Evolutionary conservation across 2,113 vertebrate genomes (phyloP).

Genomic region (Mastomys natalensis): DNA sequence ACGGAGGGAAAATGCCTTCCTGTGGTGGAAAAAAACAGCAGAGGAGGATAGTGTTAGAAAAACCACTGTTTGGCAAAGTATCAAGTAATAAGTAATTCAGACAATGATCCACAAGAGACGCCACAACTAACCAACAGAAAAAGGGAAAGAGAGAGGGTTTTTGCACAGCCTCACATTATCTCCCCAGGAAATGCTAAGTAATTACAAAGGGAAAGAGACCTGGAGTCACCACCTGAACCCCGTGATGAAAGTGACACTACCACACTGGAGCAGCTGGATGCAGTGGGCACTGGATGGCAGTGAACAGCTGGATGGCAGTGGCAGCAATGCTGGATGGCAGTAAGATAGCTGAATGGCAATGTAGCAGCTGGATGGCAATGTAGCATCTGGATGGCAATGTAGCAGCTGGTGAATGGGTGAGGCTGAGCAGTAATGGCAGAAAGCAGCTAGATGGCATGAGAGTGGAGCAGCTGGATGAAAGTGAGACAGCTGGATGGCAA

Average conservation of each 20-base stretch:
- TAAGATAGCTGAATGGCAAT: not conserved
- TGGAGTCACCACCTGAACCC: not conserved
- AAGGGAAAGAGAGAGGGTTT: not conserved
- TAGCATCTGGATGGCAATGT: too few species aligned
- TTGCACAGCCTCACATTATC: not conserved
- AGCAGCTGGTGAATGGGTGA: too few species aligned
- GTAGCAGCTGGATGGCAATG: not conserved
- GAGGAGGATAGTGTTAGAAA: not conserved
- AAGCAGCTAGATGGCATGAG: not conserved
- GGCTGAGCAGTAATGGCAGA: too few species aligned
- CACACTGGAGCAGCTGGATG: not conserved
- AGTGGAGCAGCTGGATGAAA: not conserved
- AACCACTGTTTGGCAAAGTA: not conserved
- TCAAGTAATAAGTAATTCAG: not conserved
- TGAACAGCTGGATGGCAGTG: not conserved
- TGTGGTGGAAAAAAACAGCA: not conserved
- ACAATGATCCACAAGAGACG: not conserved
- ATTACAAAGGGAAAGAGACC: not conserved
- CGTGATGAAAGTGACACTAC: not conserved
- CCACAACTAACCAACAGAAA: not conserved
- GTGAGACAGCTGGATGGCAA: not conserved
- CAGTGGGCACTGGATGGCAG: too few species aligned
- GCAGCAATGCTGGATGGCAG: not conserved
- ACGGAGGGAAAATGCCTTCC: not conserved
- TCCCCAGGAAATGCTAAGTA: not conserved